Evolutionary conservation across 2,113 vertebrate species (phyloP).

Genomic region (Pavo muticus): DNA sequence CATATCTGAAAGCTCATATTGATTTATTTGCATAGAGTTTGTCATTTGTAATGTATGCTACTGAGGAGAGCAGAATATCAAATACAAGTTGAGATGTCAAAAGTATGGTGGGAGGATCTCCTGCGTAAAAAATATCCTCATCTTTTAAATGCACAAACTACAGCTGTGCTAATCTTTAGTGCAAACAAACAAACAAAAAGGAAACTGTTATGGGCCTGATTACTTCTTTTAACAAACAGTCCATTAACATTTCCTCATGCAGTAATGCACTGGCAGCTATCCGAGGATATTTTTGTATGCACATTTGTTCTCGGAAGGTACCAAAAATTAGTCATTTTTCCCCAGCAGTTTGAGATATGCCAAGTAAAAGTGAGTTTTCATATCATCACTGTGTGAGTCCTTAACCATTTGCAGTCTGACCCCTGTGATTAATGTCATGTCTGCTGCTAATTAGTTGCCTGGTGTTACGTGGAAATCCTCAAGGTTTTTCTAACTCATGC

Average conservation of each 20-base stretch:
- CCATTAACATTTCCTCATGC: neutral
- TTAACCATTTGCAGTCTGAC: neutral
- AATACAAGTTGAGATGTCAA: neutral
- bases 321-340: neutral
- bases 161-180: neutral
- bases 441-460: neutral
- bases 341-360: neutral
- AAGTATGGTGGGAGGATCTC: neutral
- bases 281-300: neutral
- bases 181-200: neutral
- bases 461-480: accelerated
- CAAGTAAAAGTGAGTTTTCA: neutral
- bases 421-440: neutral
- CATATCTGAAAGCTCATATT: neutral
- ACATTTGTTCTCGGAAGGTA: neutral
- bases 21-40: neutral
- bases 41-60: neutral
- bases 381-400: neutral
- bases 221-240: neutral
- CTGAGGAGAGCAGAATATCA: neutral
- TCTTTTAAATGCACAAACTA: neutral
- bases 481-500: neutral
- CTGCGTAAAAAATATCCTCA: neutral
- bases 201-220: neutral
- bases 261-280: neutral